These are phyloP conservation scores for Lochmaea capreae DNA, from an alignment of 2,888 invertebrate species.

Conservation along the genomic window DNA sequence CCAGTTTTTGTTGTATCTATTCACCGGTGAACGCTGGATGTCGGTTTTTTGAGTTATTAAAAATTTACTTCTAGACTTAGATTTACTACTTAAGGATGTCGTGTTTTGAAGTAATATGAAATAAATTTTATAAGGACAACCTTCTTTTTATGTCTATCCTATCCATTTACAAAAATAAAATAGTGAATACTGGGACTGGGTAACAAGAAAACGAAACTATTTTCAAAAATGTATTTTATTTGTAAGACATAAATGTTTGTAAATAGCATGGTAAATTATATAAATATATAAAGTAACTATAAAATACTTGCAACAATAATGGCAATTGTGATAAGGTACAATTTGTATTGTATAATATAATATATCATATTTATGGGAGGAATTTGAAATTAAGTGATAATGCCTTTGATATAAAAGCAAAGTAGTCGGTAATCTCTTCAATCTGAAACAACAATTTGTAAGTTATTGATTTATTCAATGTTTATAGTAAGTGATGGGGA, in stretches of 20 bases:
- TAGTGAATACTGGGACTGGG: not conserved
- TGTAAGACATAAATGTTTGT: not conserved
- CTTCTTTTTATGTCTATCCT: not conserved
- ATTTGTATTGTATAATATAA: constrained; percentile 7
- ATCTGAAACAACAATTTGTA: constrained; percentile 73
- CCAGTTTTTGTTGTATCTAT: constrained; percentile 34
- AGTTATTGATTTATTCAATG: not conserved
- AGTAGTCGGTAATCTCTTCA: constrained; percentile 91
- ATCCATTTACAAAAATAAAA: no score
- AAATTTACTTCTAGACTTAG: constrained; percentile 41
- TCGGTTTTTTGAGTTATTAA: constrained; percentile 20
- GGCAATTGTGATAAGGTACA: constrained; percentile 19
- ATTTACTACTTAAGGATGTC: constrained; percentile 44
- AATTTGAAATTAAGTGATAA: constrained; percentile 68
- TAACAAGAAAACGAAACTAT: not conserved
- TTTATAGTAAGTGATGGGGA: no score
- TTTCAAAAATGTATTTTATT: not conserved
- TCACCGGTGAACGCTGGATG: constrained; percentile 27
- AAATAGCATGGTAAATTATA: constrained; percentile 7
- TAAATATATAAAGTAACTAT: constrained; percentile 8
- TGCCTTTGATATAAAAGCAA: constrained; percentile 83
- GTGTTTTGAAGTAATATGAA: constrained; percentile 51
- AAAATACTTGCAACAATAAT: constrained; percentile 11
- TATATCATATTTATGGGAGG: no score
- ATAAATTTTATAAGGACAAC: constrained; percentile 45